phyloP scores from a whole-genome alignment of 2,888 invertebrate genomes.

The Sinopyrophorus schimmeli region DNA sequence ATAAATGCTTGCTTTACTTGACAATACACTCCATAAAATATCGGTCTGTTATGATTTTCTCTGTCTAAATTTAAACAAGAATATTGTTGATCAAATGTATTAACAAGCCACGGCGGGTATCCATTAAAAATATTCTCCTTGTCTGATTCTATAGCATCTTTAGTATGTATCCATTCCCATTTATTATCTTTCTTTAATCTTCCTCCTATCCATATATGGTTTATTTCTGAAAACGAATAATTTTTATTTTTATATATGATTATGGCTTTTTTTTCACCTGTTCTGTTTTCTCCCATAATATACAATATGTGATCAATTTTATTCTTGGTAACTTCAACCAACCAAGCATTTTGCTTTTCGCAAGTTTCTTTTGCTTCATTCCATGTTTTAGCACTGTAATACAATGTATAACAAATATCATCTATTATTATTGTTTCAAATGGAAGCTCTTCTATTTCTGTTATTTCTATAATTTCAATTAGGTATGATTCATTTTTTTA shows the following conservation, averaged over 20 bases:
- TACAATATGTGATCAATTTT: constrained; percentile 4
- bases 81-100: background rate
- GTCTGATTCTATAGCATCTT: background rate
- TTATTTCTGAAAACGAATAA: constrained; percentile 10
- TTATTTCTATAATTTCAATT: too few relatives aligned
- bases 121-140: background rate
- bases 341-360: background rate
- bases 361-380: background rate
- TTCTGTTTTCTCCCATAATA: constrained; percentile 13
- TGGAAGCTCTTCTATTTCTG: too few relatives aligned
- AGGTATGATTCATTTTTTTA: too few relatives aligned
- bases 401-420: constrained; percentile 6
- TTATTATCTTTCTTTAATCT: background rate
- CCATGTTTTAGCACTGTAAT: constrained; percentile 8
- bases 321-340: constrained; percentile 10
- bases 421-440: constrained; percentile 3
- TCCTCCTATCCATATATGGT: constrained; percentile 12
- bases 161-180: constrained; percentile 5
- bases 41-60: constrained; percentile 9
- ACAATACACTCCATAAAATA: constrained; percentile 14
- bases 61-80: constrained; percentile 12
- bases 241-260: too few relatives aligned
- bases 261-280: too few relatives aligned
- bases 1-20: constrained; percentile 5
- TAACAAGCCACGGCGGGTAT: constrained; percentile 10